A percentile compares a stretch with the other conserved stretches of the same genome.
phyloP scores from a whole-genome alignment of 1,140 invertebrate species.

The Drosophila subobscura region DNA sequence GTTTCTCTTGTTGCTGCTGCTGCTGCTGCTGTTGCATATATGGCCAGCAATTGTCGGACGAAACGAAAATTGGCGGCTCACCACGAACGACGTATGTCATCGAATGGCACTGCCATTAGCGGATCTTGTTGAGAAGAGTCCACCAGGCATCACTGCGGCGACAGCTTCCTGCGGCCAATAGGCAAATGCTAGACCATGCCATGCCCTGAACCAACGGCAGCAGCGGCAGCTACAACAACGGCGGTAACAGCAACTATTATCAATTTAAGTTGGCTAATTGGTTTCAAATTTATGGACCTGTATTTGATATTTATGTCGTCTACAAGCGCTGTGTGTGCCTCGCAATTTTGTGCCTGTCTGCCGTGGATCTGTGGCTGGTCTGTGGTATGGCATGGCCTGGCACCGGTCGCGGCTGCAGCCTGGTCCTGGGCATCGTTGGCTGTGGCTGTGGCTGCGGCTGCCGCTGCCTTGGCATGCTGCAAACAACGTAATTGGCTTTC shows the following conservation, averaged over 20 bases:
- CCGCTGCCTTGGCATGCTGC: constrained; percentile 72
- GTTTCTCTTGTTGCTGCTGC: constrained; percentile 14
- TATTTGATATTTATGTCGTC: constrained; percentile 83
- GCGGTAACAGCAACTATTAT: constrained; percentile 68
- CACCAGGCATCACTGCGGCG: constrained; percentile 17
- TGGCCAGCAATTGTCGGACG: constrained; percentile 71
- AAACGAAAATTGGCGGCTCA: constrained; percentile 70
- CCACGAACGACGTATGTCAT: constrained; percentile 81
- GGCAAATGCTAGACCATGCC: constrained; percentile 62
- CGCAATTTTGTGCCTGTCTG: constrained; percentile 36
- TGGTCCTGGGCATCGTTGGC: constrained; percentile 22
- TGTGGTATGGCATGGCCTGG: constrained; percentile 11
- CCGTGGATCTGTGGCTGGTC: constrained; percentile 3
- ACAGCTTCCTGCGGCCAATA: constrained; percentile 59
- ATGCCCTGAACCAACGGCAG: background rate
- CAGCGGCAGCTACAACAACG: constrained; percentile 26
- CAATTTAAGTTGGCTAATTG: constrained; percentile 83
- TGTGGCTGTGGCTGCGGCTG: constrained; percentile 9
- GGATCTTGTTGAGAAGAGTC: constrained; percentile 43
- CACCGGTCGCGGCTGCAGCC: background rate
- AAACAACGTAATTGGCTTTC: constrained; percentile 82
- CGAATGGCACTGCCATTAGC: constrained; percentile 77
- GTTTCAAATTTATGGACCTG: constrained; percentile 83
- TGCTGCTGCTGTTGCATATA: constrained; percentile 52
- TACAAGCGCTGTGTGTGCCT: constrained; percentile 37